Percentiles rank a stretch among this genome's conserved stretches.
phyloP scores from a whole-genome alignment of 1,140 invertebrate species.

The Lineus longissimus region DNA sequence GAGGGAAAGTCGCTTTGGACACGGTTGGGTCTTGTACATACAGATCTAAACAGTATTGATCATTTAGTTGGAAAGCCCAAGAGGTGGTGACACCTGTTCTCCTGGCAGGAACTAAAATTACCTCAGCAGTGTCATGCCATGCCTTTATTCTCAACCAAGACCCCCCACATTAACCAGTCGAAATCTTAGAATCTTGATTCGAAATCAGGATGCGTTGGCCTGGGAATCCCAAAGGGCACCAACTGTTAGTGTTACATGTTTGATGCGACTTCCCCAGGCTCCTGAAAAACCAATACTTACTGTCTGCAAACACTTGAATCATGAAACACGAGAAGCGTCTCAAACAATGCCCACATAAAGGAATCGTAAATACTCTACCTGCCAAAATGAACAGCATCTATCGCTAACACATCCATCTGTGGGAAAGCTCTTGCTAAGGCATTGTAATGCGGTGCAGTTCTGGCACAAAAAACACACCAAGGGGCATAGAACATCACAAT shows the following conservation, averaged over 20 bases:
- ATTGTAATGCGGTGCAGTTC: slow-evolving; percentile 85
- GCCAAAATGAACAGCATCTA: slow-evolving; percentile 78
- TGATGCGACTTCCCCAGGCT: too few relatives aligned
- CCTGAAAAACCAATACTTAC: too few relatives aligned
- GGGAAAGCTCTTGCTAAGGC: slow-evolving; percentile 80
- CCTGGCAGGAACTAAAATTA: background rate
- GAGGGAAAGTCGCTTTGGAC: background rate
- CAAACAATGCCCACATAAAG: too few relatives aligned
- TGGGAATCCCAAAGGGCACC: too few relatives aligned
- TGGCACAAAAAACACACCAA: slow-evolving; percentile 83
- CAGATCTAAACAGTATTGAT: background rate
- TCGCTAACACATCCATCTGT: slow-evolving; percentile 78
- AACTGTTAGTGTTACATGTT: too few relatives aligned
- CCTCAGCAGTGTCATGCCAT: background rate
- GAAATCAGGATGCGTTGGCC: too few relatives aligned
- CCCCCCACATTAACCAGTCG: too few relatives aligned
- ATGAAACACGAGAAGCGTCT: too few relatives aligned
- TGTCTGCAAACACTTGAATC: too few relatives aligned
- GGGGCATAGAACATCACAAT: slow-evolving; percentile 83
- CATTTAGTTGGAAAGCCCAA: background rate
- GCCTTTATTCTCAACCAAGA: too few relatives aligned
- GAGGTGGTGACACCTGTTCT: background rate
- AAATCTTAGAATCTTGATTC: too few relatives aligned
- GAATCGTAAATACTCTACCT: too few relatives aligned
- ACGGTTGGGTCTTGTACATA: background rate